These are phyloP conservation scores for Myopa tessellatipennis DNA, from an alignment of 2,888 invertebrate species.

Conservation along the genomic window DNA sequence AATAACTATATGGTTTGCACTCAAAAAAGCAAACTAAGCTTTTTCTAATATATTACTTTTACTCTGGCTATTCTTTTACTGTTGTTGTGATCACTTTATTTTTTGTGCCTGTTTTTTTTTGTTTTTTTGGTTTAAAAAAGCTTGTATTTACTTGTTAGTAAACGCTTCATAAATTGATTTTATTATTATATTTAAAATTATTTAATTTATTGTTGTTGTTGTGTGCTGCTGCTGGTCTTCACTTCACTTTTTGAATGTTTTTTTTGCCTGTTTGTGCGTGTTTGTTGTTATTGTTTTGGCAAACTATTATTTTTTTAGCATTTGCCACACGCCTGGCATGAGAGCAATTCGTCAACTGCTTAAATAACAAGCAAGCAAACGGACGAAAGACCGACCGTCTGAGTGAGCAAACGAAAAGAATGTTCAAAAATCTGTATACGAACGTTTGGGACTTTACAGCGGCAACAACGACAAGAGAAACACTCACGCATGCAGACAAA, in stretches of 20 bases:
- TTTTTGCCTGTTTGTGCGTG: too few relatives aligned
- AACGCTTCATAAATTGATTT: background rate
- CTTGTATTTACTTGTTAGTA: too few relatives aligned
- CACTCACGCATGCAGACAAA: background rate
- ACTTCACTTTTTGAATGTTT: constrained; percentile 1
- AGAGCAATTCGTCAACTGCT: constrained; percentile 64
- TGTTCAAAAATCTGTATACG: constrained; percentile 6
- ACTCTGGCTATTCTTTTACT: too few relatives aligned
- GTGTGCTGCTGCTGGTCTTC: constrained; percentile 19
- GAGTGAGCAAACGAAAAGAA: background rate
- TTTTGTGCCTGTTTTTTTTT: too few relatives aligned
- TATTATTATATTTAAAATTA: constrained; percentile 13
- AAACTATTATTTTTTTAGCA: constrained; percentile 12
- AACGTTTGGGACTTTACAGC: constrained; percentile 4
- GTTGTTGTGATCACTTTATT: too few relatives aligned
- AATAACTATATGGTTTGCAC: too few relatives aligned
- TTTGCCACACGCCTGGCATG: constrained; percentile 57
- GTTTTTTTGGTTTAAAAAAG: too few relatives aligned
- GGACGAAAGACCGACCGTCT: constrained; percentile 13
- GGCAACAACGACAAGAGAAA: background rate
- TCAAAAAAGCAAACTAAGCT: too few relatives aligned
- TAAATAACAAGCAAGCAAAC: constrained; percentile 37
- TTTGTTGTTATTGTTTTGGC: too few relatives aligned
- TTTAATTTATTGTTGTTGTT: constrained; percentile 26
- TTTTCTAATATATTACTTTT: too few relatives aligned